Base-by-base conservation (phyloP, 2,113 vertebrate species). In the Microcebus lehilahytsara region DNA sequence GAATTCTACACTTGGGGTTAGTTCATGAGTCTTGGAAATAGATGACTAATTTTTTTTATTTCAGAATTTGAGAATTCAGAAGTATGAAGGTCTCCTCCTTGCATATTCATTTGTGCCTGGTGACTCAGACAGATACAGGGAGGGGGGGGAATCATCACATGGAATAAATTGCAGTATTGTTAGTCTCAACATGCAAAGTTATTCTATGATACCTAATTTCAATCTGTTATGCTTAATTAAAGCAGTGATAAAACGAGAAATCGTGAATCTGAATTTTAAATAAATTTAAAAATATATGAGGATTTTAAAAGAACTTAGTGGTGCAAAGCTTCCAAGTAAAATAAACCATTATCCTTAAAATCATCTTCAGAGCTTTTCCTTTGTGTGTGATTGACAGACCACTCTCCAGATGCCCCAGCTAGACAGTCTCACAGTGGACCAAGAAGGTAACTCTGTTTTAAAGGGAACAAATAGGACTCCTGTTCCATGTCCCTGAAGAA, bases 151-250 rank as follows among this genome's bases (percentile, higher is more conserved):
- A 86, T 89, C 83, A 93, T 95, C 85, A 87, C 2, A 2, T 92
- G 87, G 87, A 90, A 96, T 95, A 97, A 98, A 98, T 85, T 93
- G 93, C 60, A 81, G 98, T 93, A 98, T 98, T 98, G 97, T 98
- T 97, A 97, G 95, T 92, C 85, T 98, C 96, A 96, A 97, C 97
- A 97, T 95, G 96, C 97, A 97, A 97, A 97, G 96, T 97, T 98
- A 97, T 97, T 97, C 96, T 94, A 78, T 95, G 97, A 97, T 95
- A 97, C 96, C 96, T 97, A 92, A 97, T 98, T 97, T 97, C 80
- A 98, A 88, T 98, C 97, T 97, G 89, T 93, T 97, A 94, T 96
- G 96, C 91, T 89, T 98, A 97, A 97, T 97, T 97, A 98, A 98
- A 97, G 96, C 81, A 78, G 91, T 93, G 95, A 96, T 87, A 93